These are phyloP conservation scores for Zaprionus africanus DNA, from an alignment of 1,140 invertebrate genomes.

Conservation along the genomic window DNA sequence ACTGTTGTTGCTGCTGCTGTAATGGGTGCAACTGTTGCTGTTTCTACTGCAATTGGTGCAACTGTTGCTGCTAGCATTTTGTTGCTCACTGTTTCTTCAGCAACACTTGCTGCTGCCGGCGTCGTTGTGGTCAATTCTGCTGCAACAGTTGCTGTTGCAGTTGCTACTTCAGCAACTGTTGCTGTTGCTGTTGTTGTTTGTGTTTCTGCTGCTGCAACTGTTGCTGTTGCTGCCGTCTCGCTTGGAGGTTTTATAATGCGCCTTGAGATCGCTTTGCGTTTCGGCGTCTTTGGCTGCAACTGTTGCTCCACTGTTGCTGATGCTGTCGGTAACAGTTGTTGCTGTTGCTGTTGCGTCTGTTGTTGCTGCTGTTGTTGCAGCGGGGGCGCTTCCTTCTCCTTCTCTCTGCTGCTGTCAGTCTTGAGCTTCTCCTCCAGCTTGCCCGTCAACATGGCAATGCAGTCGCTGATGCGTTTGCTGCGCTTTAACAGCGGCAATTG, in stretches of 20 bases:
- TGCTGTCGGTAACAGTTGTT: neutral
- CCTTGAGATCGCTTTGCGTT: conserved; percentile 71
- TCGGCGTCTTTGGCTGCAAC: conserved; percentile 65
- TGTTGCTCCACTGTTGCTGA: conserved; percentile 22
- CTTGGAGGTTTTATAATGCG: conserved; percentile 63
- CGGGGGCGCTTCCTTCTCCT: conserved; percentile 7
- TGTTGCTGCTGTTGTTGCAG: conserved; percentile 40
- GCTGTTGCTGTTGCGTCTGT: conserved; percentile 6
- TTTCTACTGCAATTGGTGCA: neutral
- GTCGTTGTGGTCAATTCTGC: neutral
- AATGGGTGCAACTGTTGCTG: neutral
- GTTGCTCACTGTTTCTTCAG: neutral
- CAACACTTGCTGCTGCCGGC: conserved; percentile 3
- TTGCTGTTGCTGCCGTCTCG: conserved; percentile 6
- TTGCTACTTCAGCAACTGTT: neutral
- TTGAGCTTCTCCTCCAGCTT: conserved; percentile 85
- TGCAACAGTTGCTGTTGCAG: neutral
- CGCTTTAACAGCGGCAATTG: conserved; percentile 59
- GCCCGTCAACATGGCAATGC: conserved; percentile 86
- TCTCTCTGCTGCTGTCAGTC: conserved; percentile 58
- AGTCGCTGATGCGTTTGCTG: conserved; percentile 85
- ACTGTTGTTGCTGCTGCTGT: neutral
- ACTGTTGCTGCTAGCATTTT: neutral
- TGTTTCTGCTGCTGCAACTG: neutral
- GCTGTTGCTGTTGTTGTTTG: neutral